These are phyloP conservation scores for Orussus abietinus DNA, from an alignment of 1,140 invertebrate species.

Conservation along the genomic window DNA sequence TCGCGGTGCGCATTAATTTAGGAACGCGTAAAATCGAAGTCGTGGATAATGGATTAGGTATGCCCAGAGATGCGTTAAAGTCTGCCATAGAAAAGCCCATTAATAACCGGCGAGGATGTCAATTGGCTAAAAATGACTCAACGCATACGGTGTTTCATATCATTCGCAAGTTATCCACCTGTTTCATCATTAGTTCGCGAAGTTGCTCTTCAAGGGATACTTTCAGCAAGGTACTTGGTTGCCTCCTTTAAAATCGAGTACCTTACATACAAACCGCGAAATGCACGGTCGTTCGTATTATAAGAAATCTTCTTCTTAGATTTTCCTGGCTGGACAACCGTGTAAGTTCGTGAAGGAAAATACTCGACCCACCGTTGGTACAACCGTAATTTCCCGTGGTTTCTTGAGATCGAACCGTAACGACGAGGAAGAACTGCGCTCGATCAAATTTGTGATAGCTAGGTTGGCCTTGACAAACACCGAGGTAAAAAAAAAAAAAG, in stretches of 20 bases:
- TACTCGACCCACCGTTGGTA: constrained; percentile 32
- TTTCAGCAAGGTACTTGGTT: constrained; percentile 27
- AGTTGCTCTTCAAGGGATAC: constrained; percentile 18
- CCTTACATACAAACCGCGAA: constrained; percentile 1
- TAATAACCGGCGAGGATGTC: not conserved
- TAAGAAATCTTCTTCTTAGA: constrained; percentile 12
- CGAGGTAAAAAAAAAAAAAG: constrained; percentile 20
- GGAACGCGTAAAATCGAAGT: constrained; percentile 31
- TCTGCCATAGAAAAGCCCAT: not conserved
- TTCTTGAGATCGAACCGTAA: constrained; percentile 17
- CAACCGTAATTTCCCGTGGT: constrained; percentile 30
- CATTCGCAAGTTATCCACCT: constrained; percentile 16
- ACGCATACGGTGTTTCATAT: constrained; percentile 18
- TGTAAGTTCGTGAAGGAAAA: constrained; percentile 19
- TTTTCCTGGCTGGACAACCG: constrained; percentile 13
- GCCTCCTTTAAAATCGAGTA: not conserved
- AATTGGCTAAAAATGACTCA: not conserved
- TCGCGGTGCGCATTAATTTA: constrained; percentile 33
- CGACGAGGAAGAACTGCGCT: constrained; percentile 15
- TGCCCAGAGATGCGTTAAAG: constrained; percentile 19
- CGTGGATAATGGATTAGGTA: constrained; percentile 41
- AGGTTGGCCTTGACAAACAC: constrained; percentile 27
- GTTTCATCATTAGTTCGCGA: constrained; percentile 31
- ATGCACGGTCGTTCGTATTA: constrained; percentile 11
- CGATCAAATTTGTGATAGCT: constrained; percentile 23